Evolutionary conservation across 1,140 invertebrate species (phyloP), one percentile per base, ranked within the genome.

Genomic region (Leptopilina boulardi): DNA sequence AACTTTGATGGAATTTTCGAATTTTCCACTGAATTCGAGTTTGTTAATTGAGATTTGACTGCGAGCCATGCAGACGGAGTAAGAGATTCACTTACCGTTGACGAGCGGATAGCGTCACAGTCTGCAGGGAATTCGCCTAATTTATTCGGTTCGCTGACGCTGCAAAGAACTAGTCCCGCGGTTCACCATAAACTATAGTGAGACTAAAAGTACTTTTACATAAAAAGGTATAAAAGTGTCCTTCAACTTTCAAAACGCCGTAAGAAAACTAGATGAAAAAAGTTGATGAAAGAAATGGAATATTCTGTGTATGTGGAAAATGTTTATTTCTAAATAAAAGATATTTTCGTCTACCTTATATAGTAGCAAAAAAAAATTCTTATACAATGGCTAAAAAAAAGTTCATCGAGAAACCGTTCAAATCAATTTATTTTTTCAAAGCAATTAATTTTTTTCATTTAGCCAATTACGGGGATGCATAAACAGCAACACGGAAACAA

Each of bases 11-110:
- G 21, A 66, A 66, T 66, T 66, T 30, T 30, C 8, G 26, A 30
- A 30, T 34, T 66, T 66, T 66, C 21, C 59, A 30, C 23, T 66
- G 26, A 66, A 66, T 66, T 66, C 59, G 26, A 66, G 13, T 30
- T n/a, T 66, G 59, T 30, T 66, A 66, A 66, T 66, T 66, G 23
- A 66, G 59, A 66, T 66, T 26, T 66, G 59, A 66, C 59, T 66
- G 59, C 26, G 56, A 30, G 26, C 15, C 23, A 66, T 26, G 11
- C 23, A 66, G 59, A 66, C 59, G 34, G 59, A 66, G 21, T 30
- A 66, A 30, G 23, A 66, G 59, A 66, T 66, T 30, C 23, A 66
- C 59, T 66, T 66, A 66, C 23, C 13, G 59, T 34, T 30, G 59
- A 30, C 13, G 59, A 66, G 26, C 23, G 9, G 59, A 66, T 66